These are phyloP conservation scores for Zelleria hepariella DNA, from an alignment of 2,888 invertebrate species.

Conservation along the genomic window DNA sequence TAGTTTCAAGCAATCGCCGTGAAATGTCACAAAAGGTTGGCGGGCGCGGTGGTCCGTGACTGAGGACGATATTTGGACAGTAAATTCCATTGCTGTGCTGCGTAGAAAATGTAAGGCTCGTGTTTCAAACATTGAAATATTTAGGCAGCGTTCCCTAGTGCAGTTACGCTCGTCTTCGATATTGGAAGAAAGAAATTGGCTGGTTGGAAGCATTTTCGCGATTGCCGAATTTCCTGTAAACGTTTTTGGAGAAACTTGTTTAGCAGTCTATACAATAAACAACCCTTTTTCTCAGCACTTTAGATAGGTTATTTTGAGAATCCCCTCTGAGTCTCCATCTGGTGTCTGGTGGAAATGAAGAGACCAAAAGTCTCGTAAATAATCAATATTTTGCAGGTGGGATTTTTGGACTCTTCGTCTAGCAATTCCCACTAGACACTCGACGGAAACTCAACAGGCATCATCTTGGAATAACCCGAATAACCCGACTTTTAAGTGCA, in stretches of 20 bases:
- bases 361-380: too few relatives aligned
- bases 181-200: neutral
- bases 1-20: neutral
- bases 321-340: too few relatives aligned
- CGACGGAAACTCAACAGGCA: too few relatives aligned
- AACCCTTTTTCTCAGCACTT: neutral
- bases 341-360: too few relatives aligned
- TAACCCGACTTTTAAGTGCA: too few relatives aligned
- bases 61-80: neutral
- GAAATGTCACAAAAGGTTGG: neutral
- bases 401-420: too few relatives aligned
- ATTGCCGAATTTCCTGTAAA: neutral
- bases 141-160: neutral
- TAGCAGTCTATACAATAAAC: neutral
- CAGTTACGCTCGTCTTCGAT: neutral
- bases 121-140: neutral
- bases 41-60: neutral
- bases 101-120: neutral
- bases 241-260: neutral
- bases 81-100: neutral
- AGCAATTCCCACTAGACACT: too few relatives aligned
- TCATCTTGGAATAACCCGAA: too few relatives aligned
- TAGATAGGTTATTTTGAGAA: neutral
- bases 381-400: too few relatives aligned
- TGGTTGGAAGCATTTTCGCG: neutral